Evolutionary conservation across 2,113 vertebrate species (phyloP).

Genomic region (Tupaia tana): DNA sequence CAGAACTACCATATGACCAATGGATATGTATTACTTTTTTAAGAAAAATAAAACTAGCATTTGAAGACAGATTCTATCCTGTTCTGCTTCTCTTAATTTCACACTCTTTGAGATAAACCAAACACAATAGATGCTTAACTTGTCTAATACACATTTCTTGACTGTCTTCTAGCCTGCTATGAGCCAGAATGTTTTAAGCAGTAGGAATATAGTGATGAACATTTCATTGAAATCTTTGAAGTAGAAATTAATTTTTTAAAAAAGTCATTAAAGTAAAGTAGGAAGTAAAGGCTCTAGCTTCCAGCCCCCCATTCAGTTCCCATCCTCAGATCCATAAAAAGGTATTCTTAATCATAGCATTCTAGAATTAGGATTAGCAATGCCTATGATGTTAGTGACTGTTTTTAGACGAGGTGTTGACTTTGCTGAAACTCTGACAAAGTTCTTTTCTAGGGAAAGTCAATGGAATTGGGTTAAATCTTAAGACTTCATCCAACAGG

Average conservation of each 20-base stretch:
- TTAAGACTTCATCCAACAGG: not conserved
- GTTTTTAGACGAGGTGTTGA: not conserved
- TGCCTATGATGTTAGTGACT: not conserved
- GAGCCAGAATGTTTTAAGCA: not conserved
- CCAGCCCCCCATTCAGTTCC: not conserved
- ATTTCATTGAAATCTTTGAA: not conserved
- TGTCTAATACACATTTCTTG: not conserved
- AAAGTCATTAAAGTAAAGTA: not conserved
- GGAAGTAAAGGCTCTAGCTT: not conserved
- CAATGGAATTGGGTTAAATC: not conserved
- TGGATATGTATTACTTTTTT: not conserved
- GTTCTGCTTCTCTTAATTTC: not conserved
- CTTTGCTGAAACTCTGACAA: not conserved
- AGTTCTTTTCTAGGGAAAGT: not conserved
- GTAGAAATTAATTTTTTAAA: not conserved
- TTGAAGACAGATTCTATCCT: not conserved
- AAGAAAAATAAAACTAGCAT: slow-evolving; percentile 1
- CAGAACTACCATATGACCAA: too few relatives aligned
- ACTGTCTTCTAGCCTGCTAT: not conserved
- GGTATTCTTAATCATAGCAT: not conserved
- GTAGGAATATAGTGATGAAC: not conserved
- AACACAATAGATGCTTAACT: not conserved
- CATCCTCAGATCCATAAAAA: not conserved
- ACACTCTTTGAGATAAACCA: slow-evolving; percentile 4
- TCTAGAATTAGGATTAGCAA: not conserved